A percentile compares a stretch with the other conserved stretches of the same genome.
Evolutionary conservation across 2,888 invertebrate genomes (phyloP).

Genomic region (Euclidia mi): DNA sequence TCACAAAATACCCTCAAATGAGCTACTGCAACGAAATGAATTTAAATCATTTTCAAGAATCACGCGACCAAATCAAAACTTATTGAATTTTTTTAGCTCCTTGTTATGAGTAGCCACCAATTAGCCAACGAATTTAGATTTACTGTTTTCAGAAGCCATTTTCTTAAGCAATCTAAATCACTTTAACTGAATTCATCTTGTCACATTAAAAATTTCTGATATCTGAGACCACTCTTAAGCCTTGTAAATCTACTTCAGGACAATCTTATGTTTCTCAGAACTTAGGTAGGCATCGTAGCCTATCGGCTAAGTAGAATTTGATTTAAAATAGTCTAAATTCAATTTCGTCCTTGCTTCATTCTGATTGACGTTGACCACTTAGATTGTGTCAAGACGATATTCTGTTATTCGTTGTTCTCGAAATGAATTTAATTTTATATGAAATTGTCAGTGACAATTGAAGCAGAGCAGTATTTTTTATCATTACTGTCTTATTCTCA

Average conservation of each 20-base stretch:
- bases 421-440: neutral
- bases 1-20: too few relatives aligned
- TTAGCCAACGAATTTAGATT: too few relatives aligned
- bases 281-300: slow-evolving; percentile 16
- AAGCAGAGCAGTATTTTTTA: too few relatives aligned
- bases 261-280: slow-evolving; percentile 26
- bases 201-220: slow-evolving; percentile 19
- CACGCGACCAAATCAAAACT: too few relatives aligned
- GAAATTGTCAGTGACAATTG: too few relatives aligned
- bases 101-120: too few relatives aligned
- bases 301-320: slow-evolving; percentile 42
- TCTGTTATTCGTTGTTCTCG: too few relatives aligned
- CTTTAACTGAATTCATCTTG: slow-evolving; percentile 14
- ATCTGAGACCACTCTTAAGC: slow-evolving; percentile 6
- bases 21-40: too few relatives aligned
- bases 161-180: slow-evolving; percentile 10
- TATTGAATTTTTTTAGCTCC: too few relatives aligned
- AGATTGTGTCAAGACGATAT: slow-evolving; percentile 21
- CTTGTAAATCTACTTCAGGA: slow-evolving; percentile 13
- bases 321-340: slow-evolving; percentile 35
- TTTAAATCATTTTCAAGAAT: too few relatives aligned
- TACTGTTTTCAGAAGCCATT: neutral
- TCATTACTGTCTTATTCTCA: too few relatives aligned
- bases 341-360: slow-evolving; percentile 21
- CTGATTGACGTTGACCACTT: slow-evolving; percentile 31